Conservation (phyloP, 2,888 invertebrate species). For the Mesoligia furuncula region DNA sequence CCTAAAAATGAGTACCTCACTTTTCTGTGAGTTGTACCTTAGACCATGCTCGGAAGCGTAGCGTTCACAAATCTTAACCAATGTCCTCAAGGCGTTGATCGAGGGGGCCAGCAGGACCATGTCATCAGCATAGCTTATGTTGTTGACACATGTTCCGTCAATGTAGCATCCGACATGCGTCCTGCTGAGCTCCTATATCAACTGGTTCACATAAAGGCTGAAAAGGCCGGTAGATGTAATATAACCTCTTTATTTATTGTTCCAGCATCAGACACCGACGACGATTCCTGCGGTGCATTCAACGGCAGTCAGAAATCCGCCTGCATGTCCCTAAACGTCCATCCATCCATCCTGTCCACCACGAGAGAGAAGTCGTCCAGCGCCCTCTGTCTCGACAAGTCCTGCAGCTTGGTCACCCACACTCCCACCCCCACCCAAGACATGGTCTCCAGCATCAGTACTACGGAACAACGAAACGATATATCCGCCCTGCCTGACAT, state of each 20-base stretch:
- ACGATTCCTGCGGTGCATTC: conserved; percentile 88
- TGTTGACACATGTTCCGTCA: too few relatives aligned
- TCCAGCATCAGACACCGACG: conserved; percentile 86
- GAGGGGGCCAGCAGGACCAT: too few relatives aligned
- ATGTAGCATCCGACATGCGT: too few relatives aligned
- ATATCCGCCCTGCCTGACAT: conserved; percentile 85
- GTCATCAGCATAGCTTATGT: too few relatives aligned
- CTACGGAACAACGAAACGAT: conserved; percentile 87
- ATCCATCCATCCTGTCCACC: conserved; percentile 83
- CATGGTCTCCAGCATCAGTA: conserved; percentile 89
- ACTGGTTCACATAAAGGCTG: too few relatives aligned
- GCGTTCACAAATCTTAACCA: too few relatives aligned
- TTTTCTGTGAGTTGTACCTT: too few relatives aligned
- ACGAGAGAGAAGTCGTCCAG: conserved; percentile 87
- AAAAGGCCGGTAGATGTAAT: too few relatives aligned
- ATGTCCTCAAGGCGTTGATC: too few relatives aligned
- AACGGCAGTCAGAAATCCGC: conserved; percentile 89
- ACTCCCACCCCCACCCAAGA: conserved; percentile 89
- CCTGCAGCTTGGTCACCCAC: conserved; percentile 86
- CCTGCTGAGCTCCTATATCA: too few relatives aligned
- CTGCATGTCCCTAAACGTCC: conserved; percentile 86
- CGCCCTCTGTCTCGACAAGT: conserved; percentile 88
- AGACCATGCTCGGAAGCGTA: too few relatives aligned
- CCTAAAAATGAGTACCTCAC: too few relatives aligned
- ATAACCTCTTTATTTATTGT: conserved; percentile 2